These are phyloP conservation scores for Andrena trimmerana DNA, from an alignment of 2,888 invertebrate genomes.

Conservation along the genomic window DNA sequence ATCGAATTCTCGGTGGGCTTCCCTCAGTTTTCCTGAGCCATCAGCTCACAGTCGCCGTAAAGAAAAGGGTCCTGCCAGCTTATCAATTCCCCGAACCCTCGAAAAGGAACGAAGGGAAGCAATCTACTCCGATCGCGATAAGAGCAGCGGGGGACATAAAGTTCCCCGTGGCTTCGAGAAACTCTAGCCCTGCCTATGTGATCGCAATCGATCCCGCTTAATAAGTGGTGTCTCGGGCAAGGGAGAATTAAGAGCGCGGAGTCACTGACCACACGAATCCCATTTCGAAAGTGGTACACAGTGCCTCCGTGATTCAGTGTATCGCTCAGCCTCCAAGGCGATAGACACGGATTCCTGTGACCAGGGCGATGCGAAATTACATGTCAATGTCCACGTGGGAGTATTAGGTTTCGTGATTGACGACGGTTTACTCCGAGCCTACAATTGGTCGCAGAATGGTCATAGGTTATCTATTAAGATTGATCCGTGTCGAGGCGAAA, in stretches of 20 bases:
- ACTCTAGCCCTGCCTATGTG: not conserved
- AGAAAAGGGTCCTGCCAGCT: too few species aligned
- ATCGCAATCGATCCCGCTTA: slow-evolving; percentile 13
- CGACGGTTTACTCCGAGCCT: slow-evolving; percentile 61
- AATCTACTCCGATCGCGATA: not conserved
- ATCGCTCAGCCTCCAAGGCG: slow-evolving; percentile 21
- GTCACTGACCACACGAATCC: slow-evolving; percentile 2
- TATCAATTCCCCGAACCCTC: too few species aligned
- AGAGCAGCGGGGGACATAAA: not conserved
- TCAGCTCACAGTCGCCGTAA: too few species aligned
- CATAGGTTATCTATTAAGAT: slow-evolving; percentile 67
- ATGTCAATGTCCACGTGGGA: slow-evolving; percentile 66
- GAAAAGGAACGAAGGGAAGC: too few species aligned
- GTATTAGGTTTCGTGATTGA: slow-evolving; percentile 71
- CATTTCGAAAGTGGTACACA: slow-evolving; percentile 16
- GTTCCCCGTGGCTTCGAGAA: not conserved
- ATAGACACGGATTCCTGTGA: slow-evolving; percentile 26
- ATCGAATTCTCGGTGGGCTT: not conserved
- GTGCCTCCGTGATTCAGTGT: slow-evolving; percentile 18
- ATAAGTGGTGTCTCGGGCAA: not conserved
- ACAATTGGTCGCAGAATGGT: slow-evolving; percentile 60
- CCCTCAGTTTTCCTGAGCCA: not conserved
- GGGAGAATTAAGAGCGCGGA: slow-evolving; percentile 21
- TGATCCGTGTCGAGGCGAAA: slow-evolving; percentile 61
- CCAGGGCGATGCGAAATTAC: slow-evolving; percentile 66